Base-by-base conservation (phyloP, 37 sponge, comb jelly and placozoan species). In the Aplysina aerophoba region DNA sequence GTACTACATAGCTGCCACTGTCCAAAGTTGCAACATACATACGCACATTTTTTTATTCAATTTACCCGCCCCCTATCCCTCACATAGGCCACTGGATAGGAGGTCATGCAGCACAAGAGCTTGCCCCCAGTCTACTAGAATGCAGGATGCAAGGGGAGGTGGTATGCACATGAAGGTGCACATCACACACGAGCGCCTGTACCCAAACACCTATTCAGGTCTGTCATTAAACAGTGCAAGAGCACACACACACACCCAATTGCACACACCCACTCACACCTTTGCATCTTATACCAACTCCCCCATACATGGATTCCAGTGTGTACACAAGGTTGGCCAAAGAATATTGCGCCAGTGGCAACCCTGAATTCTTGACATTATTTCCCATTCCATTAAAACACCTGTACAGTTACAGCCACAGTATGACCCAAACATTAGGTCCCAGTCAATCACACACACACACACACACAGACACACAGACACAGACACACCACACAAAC, bases 241-340 rank as follows among this genome's bases (percentile, higher is more conserved):
- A 25, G 36, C 79, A 37, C 71, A 69, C 71, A 69, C 34, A 69
- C 71, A 69, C 71, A 30, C 6, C 2, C 71, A 65, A 12, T 11
- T 41, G 36, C 53, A 78, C 79, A 78, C 53, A 39, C 79, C 30
- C 25, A 39, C 79, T 38, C 79, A 78, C 79, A 78, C 50, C 50
- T 8, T 20, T 20, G 17, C 19, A 58, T 17, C 19, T 17, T 58
- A 58, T 17, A 58, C 15, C 59, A 20, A 15, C 15, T 58, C 64
- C 24, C 64, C 64, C 12, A 62, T 13, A 3, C 28, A 62, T 28
- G 64, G n/a, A n/a, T n/a, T n/a, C 27, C 64, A 62, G 64, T 3
- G 64, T 62, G 5, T 8, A 44, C 6, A 44, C 8, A 44, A 44
- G 50, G n/a, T n/a, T n/a, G n/a, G 50, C 50, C 3, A 44, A 44